Evolutionary conservation across 2,113 vertebrate genomes (phyloP).

Genomic region (Eleginops maclovinus): DNA sequence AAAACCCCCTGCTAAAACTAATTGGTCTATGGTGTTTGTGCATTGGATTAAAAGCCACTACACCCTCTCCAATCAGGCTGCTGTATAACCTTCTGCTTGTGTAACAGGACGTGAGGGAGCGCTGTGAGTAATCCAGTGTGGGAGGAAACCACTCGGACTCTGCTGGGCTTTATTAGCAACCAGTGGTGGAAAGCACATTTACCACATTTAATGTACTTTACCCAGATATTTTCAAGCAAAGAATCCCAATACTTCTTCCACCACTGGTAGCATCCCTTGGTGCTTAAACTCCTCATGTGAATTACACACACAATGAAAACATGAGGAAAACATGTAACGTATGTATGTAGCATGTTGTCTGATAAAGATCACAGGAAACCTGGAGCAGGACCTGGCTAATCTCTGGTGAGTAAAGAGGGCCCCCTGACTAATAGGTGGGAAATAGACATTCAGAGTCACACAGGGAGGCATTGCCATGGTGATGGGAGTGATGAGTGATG

Average conservation of each 20-base stretch:
- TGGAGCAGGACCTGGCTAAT: constrained; percentile 18
- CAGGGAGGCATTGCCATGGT: constrained; percentile 66
- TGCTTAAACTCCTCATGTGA: constrained; percentile 38
- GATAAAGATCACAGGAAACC: constrained; percentile 24
- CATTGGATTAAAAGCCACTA: no score
- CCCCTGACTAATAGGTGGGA: constrained; percentile 41
- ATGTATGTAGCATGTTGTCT: not conserved
- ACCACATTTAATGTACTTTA: no score
- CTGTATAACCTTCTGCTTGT: constrained; percentile 26
- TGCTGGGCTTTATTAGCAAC: constrained; percentile 31
- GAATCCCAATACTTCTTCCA: no score
- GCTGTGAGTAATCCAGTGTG: constrained; percentile 31
- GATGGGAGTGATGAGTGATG: constrained; percentile 46
- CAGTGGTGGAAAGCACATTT: not conserved
- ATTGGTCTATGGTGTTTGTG: no score
- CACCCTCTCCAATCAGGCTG: not conserved
- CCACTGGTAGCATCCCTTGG: no score
- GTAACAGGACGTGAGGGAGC: constrained; percentile 10
- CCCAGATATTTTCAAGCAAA: no score
- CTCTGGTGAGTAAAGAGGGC: constrained; percentile 11
- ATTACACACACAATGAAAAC: constrained; percentile 17
- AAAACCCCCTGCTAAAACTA: no score
- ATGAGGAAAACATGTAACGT: constrained; percentile 32
- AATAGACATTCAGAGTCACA: constrained; percentile 50
- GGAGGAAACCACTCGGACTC: constrained; percentile 46